Evolutionary conservation across 2,888 invertebrate genomes (phyloP).

Genomic region (Abrostola tripartita): DNA sequence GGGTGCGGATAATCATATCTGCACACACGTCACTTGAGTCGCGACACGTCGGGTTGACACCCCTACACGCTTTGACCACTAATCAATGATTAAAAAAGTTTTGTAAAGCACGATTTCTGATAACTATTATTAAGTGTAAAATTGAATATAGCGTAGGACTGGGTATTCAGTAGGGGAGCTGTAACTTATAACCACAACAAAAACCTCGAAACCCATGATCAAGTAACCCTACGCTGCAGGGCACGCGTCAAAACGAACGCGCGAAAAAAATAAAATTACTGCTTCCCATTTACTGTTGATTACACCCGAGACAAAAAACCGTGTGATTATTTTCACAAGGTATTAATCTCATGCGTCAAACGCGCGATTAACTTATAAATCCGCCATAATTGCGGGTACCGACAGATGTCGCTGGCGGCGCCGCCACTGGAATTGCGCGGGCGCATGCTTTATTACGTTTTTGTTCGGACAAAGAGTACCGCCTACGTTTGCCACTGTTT

Average conservation of each 20-base stretch:
- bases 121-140: slow-evolving; percentile 61
- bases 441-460: slow-evolving; percentile 69
- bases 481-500: slow-evolving; percentile 55
- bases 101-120: slow-evolving; percentile 46
- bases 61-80: slow-evolving; percentile 75
- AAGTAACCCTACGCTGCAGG: slow-evolving; percentile 66
- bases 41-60: slow-evolving; percentile 72
- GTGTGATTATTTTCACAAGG: slow-evolving; percentile 72
- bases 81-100: slow-evolving; percentile 70
- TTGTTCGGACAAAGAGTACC: slow-evolving; percentile 68
- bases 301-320: slow-evolving; percentile 66
- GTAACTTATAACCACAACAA: slow-evolving; percentile 85
- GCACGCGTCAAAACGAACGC: slow-evolving; percentile 67
- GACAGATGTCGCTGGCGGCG: slow-evolving; percentile 78
- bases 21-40: slow-evolving; percentile 78
- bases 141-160: slow-evolving; percentile 51
- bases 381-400: slow-evolving; percentile 68
- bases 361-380: slow-evolving; percentile 74
- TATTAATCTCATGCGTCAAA: slow-evolving; percentile 69
- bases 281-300: slow-evolving; percentile 67
- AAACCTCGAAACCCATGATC: slow-evolving; percentile 70
- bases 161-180: slow-evolving; percentile 47
- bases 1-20: slow-evolving; percentile 82
- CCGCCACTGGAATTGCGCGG: slow-evolving; percentile 70
- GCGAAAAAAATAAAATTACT: slow-evolving; percentile 69